phyloP scores from a whole-genome alignment of 2,797 vertebrate species.

The Gymnoscopelus braueri region DNA sequence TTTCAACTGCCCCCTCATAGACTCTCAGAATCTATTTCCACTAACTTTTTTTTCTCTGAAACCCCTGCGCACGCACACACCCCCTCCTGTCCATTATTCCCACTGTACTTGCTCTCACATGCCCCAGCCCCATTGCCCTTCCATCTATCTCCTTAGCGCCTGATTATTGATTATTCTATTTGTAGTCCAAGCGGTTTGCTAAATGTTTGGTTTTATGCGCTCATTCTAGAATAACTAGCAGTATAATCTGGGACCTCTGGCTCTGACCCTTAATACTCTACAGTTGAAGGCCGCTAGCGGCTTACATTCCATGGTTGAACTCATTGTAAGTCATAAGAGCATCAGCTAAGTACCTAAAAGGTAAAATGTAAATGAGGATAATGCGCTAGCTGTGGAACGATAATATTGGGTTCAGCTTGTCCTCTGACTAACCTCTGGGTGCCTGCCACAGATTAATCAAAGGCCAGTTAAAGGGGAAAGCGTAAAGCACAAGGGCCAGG shows the following conservation, averaged over 20 bases:
- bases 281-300: too few species aligned
- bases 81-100: too few species aligned
- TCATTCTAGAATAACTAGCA: too few species aligned
- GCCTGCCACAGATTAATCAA: slow-evolving; percentile 67
- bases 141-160: slow-evolving; percentile 2
- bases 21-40: slow-evolving; percentile 53
- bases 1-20: slow-evolving; percentile 32
- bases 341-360: too few species aligned
- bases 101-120: too few species aligned
- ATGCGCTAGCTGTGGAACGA: slow-evolving; percentile 30
- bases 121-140: not conserved
- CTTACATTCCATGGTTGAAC: too few species aligned
- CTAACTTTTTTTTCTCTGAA: slow-evolving; percentile 47
- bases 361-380: too few species aligned
- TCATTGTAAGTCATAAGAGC: too few species aligned
- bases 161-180: slow-evolving; percentile 18
- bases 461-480: slow-evolving; percentile 67
- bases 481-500: slow-evolving; percentile 56
- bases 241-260: too few species aligned
- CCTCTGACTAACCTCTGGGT: slow-evolving; percentile 46
- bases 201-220: too few species aligned
- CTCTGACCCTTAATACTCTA: too few species aligned
- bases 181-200: not conserved
- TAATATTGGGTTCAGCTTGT: slow-evolving; percentile 25
- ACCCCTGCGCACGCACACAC: too few species aligned